Evolutionary conservation across 2,888 invertebrate genomes (phyloP), one percentile per base, ranked within the genome.

Genomic region (Rhamnusium bicolor): DNA sequence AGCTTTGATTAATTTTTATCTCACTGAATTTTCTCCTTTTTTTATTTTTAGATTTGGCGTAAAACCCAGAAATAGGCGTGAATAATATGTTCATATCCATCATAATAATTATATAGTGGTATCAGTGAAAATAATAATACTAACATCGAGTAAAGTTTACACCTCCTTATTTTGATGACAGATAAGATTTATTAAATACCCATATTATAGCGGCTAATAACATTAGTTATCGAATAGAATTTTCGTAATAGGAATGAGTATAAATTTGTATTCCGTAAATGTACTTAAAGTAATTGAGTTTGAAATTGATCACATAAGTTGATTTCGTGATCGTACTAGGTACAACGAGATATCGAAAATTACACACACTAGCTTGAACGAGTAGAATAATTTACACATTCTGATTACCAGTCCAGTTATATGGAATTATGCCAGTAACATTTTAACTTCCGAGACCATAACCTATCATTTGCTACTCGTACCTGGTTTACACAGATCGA

Each of bases 401-500:
- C 83, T 84, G 87, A 86, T 86, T 86, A 83, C 85, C 81, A 83
- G 84, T 86, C 85, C 86, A 86, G 86, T 87, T 87, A 86, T 85
- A 84, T 85, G 84, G 83, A 86, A 86, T 87, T 86, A 87, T 86
- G 84, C 86, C 83, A 85, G 85, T 83, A 86, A 86, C 86, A 85
- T 87, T 86, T 86, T 85, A 86, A 87, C 87, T 87, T 87, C 87
- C 87, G 87, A 87, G 86, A 82, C 79, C 82, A 79, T 77, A 87
- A 84, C 86, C 87, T 86, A 86, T 87, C 85, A 87, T 87, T 87
- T 87, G 82, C 85, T 84, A 85, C 84, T 84, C 84, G 83, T 84
- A 84, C 85, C 84, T 84, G 84, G 84, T 85, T 85, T 84, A 82
- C 84, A 81, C 74, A 84, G 85, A 84, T 84, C 84, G 84, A 84